Evolutionary conservation across 2,888 invertebrate genomes (phyloP), one percentile per base, ranked within the genome.

Genomic region (Drosophila infuscata): DNA sequence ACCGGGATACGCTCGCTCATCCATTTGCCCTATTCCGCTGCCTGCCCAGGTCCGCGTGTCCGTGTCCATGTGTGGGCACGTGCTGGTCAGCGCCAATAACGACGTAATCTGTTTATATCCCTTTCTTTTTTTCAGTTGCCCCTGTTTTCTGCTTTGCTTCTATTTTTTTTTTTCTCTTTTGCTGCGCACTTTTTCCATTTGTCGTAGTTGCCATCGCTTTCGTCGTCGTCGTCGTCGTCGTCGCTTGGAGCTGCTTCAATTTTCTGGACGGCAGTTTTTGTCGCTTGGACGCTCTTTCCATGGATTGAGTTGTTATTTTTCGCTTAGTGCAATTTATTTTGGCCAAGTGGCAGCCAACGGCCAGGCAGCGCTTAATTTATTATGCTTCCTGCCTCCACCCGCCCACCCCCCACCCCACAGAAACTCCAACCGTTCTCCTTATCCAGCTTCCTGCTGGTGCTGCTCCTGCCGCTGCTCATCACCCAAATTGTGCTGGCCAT

Each of bases 81-180:
- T 85, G 88, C 84, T 85, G 85, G 85, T 90, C 90, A 89, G 74
- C 84, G 82, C 81, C 85, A 86, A 86, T 90, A 86, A 86, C 90
- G 88, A 87, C 86, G 89, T 89, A 90, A 87, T 90, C 87, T 90
- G 90, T 87, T 87, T 87, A 90, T 87, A 89, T 87, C 87, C 90
- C 80, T 87, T 90, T 85, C 71, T 74, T 56, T 64, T 52, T n/a
- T 46, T 46, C 35, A 25, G 52, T n/a, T 53, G 25, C 53, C 25
- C 36, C 12, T 56, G 38, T 41, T 41, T 60, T 58, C 30, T 25
- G 9, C 48, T 7, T 38, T 52, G 36, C 38, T 38, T 41, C 36
- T 46, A 20, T 20, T 53, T 29, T 20, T 29, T 20, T 29, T 56
- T 20, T 25, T 54, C 29, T 17, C 20, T 12, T 46, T 30, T 90